Conservation (phyloP, 2,113 vertebrate genomes). For the Hypocryptadius cinnamomeus region DNA sequence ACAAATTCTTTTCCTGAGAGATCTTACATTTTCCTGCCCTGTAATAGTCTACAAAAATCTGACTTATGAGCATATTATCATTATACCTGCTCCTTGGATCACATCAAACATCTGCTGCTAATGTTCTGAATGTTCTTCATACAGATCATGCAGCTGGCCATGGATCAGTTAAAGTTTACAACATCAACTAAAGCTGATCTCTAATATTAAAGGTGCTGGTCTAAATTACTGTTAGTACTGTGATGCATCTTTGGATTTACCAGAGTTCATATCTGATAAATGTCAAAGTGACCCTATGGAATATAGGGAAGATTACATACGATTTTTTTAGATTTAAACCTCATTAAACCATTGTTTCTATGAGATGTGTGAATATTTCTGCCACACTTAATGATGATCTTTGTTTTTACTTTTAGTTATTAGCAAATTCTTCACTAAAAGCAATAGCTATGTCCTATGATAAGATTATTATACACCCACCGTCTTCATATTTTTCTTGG, state of each 20-base stretch:
- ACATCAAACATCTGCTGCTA: neutral
- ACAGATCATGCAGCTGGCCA: neutral
- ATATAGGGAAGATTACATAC: neutral
- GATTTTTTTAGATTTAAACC: neutral
- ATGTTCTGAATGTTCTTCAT: neutral
- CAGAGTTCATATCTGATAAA: neutral
- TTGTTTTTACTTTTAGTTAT: neutral
- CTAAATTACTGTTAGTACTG: neutral
- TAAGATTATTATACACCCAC: neutral
- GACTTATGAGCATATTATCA: neutral
- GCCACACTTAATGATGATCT: neutral
- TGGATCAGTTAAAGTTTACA: neutral
- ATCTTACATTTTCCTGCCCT: neutral
- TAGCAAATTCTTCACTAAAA: neutral
- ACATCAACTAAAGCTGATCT: neutral
- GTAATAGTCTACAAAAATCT: neutral
- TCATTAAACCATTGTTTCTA: neutral
- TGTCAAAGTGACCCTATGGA: neutral
- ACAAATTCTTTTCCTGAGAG: neutral
- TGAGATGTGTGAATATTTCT: neutral
- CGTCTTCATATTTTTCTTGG: neutral
- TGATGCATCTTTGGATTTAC: neutral
- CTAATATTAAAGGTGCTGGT: neutral
- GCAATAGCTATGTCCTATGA: neutral
- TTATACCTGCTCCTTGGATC: neutral